Base-by-base conservation (phyloP, 2,113 vertebrate genomes). In the Paradisaea rubra region DNA sequence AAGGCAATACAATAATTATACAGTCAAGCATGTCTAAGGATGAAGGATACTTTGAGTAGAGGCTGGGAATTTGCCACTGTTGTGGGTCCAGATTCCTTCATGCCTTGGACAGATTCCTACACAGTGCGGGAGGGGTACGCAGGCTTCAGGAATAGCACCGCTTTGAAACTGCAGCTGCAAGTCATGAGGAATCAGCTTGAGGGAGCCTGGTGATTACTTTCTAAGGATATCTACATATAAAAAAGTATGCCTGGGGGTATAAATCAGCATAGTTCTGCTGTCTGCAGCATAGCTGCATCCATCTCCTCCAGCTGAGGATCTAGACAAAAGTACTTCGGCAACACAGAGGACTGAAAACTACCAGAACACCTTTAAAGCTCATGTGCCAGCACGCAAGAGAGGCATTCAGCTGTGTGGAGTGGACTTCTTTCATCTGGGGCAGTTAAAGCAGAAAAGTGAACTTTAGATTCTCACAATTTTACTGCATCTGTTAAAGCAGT, bases 401-500 rank as follows among this genome's bases (percentile, higher is more conserved):
- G 79, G 45, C 88, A 25, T 52, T 94, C 70, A 33, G 71, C 71
- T 79, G 39, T 3, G 22, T 30, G 56, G 49, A 94, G 88, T 30
- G 78, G 65, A 33, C 80, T 74, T 69, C 95, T 97, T 91, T 95
- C 91, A 95, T 96, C 92, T 95, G 91, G 44, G 68, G 88, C 14
- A 82, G 71, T 90, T 96, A 92, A 92, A 95, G 83, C 65, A 88
- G 81, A 54, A 89, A 91, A 96, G 86, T 71, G 88, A 91, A 87
- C 94, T 91, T 92, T 25, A 73, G 79, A 74, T 92, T 97, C 94
- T 96, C 86, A 95, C 78, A 31, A 63, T 91, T 97, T 97, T 94
- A 96, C 83, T 96, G 86, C 94, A 81, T 96, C 93, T 97, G 88
- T 91, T 96, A 96, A 95, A 96, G 93, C 86, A 61, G 92, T 96